Evolutionary conservation across 2,113 vertebrate species (phyloP), one percentile per base, ranked within the genome.

Genomic region (Scomber scombrus): DNA sequence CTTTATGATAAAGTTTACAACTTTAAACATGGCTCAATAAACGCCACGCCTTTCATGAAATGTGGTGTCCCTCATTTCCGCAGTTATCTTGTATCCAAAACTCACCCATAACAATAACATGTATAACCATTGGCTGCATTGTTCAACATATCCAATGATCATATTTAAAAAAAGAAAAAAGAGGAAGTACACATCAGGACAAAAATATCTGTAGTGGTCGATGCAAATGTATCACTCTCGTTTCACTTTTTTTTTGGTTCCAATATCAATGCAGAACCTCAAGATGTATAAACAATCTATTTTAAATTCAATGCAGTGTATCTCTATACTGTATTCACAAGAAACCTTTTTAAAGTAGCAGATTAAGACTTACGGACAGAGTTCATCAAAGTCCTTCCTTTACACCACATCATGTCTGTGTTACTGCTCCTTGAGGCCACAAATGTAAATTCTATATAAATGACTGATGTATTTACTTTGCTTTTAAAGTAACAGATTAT

Each of bases 161-260:
- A 74, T 49, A 62, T 81, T 40, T 19, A 43, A 61, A 74, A 81
- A 93, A 93, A 26, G 23, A 26, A 26, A 26, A 26, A 26, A 89
- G 82, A 85, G 91, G 93, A 95, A 95, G 89, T 60, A 49, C 5
- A 68, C 51, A 71, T n/a, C 5, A 3, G 16, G 64, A 75, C 86
- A 88, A 92, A 94, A 92, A 94, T 92, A 93, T 88, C 76, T 75
- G 56, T 56, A 61, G 58, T 86, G 79, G 73, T 87, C 63, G 72
- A 93, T 93, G 90, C 89, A 93, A 94, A 93, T 93, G 46, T 65
- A 85, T 70, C 79, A 75, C 61, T 92, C 75, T 93, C 93, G 90
- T 93, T 94, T 95, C 94, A 90, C 90, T 90, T 94, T 92, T 92
- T 84, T 91, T 67, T 80, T 11, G 19, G 81, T 80, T 78, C 61